Base-by-base conservation (phyloP, 2,797 vertebrate species). In the Sebastes cheni region DNA sequence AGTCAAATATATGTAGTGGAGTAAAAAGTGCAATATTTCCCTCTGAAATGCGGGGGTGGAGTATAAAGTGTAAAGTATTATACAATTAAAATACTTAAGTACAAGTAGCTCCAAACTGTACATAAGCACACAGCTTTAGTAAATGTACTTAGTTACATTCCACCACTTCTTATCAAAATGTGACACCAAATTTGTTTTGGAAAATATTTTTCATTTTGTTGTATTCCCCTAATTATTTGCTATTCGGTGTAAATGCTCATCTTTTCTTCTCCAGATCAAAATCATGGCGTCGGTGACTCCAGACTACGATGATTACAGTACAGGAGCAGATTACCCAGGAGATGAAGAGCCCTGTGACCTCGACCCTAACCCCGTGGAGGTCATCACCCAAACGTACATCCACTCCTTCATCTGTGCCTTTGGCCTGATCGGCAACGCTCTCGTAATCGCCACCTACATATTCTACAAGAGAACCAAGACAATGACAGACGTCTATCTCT, bases 401-500 rank as follows among this genome's bases (percentile, higher is more conserved):
- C 97, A 97, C 88, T 95, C 96, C 0, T 2, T 98, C 42, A 97
- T 97, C 69, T 97, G 96, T 4, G 75, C 91, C 1, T 83, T 96
- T 0, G 98, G 98, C 54, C 91, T 99, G 8, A 56, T 98, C 13
- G 98, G 98, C 23, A 99, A 99, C 54, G 1, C 88, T 8, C 92
- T 99, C 2, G 98, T 99, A 2, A 96, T 98, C 66, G 18, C 95
- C 71, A 99, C 98, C 22, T 98, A 98, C 30, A 77, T 92, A 2
- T 96, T 96, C 30, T 99, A 99, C 42, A 98, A 97, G 92, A 96
- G 92, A 87, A 77, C 93, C 67, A 98, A 97, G 87, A 97, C 97
- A 0, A 97, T 99, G 97, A 99, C 98, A 0, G 98, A 99, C 1
- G 85, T 98, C 8, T 99, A 95, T 56, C 97, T 99, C 25, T 78